Base-by-base conservation (phyloP, 2,113 vertebrate species). In the Ceyx margarethae region DNA sequence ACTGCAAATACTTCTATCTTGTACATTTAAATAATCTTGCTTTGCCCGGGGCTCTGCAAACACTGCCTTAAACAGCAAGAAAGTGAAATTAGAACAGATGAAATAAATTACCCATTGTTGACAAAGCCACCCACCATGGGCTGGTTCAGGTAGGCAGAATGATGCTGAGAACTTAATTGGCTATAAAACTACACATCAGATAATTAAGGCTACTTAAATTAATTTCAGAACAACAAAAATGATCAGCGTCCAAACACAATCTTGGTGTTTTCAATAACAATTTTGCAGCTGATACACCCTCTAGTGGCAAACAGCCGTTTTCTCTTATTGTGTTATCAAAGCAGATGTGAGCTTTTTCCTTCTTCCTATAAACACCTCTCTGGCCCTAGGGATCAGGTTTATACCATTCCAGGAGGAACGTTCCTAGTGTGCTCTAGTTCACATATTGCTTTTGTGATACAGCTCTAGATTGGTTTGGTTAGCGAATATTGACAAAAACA, bases 91-190 rank as follows among this genome's bases (percentile, higher is more conserved):
- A 42, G 29, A 69, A 58, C 16, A 96, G 40, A 46, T 9, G 8
- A 94, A 82, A 84, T 87, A 93, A 95, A 93, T 94, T 87, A 85
- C 45, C 85, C 60, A 68, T 45, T 94, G 87, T 94, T 95, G 93
- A 85, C 96, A 96, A 93, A 94, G 79, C 76, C 74, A 85, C 91
- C 84, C 80, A 90, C 90, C 21, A 29, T 62, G 79, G 85, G 66
- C 77, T 95, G 60, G 60, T 82, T 93, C 84, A 85, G 92, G 77
- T 94, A 86, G 82, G 82, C 56, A 77, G 73, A 82, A 78, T 6
- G 73, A 81, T 85, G 73, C 84, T 77, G 87, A 81, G 72, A 90
- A 56, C 42, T 74, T 86, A 74, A 75, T 85, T 73, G 58, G 87
- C 78, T 84, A 56, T 81, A 82, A 82, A 90, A 74, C 31, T 71